Percentiles rank a stretch among this genome's conserved stretches.
phyloP scores from a whole-genome alignment of 2,113 vertebrate species.

The Lepus americanus region DNA sequence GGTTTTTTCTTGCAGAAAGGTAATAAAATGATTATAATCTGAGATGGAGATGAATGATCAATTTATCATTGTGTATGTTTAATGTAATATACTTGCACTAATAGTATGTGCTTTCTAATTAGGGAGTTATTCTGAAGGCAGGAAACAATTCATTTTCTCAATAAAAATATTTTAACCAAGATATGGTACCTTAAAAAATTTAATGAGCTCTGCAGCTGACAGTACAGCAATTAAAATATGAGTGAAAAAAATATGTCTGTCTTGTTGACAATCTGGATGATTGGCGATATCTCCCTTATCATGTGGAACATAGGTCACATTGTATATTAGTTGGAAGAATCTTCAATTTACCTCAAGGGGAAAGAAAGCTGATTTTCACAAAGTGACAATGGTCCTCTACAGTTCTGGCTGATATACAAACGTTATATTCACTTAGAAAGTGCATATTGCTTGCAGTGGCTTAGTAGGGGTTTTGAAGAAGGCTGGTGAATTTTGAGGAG shows the following conservation, averaged over 20 bases:
- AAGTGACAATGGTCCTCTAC: conserved; percentile 51
- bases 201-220: conserved; percentile 77
- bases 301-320: background rate
- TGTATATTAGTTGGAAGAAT: conserved; percentile 66
- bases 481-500: conserved; percentile 40
- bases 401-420: conserved; percentile 44
- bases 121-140: conserved; percentile 74
- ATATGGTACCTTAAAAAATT: conserved; percentile 67
- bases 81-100: conserved; percentile 57
- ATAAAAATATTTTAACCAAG: conserved; percentile 81
- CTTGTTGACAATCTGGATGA: conserved; percentile 70
- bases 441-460: background rate
- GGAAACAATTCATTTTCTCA: conserved; percentile 82
- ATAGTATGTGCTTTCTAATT: conserved; percentile 83
- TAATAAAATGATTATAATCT: conserved; percentile 83
- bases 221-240: conserved; percentile 75
- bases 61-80: conserved; percentile 76
- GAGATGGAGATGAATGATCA: conserved; percentile 81
- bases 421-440: conserved; percentile 60
- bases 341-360: conserved; percentile 24
- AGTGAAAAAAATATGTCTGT: conserved; percentile 69
- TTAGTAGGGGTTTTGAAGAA: conserved; percentile 67
- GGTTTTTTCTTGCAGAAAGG: conserved; percentile 70
- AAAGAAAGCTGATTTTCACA: conserved; percentile 67
- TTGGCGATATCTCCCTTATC: conserved; percentile 57